Evolutionary conservation across 37 sponge, comb jelly and placozoan genomes (phyloP), one percentile per base, ranked within the genome.

Genomic region (Bolinopsis microptera): DNA sequence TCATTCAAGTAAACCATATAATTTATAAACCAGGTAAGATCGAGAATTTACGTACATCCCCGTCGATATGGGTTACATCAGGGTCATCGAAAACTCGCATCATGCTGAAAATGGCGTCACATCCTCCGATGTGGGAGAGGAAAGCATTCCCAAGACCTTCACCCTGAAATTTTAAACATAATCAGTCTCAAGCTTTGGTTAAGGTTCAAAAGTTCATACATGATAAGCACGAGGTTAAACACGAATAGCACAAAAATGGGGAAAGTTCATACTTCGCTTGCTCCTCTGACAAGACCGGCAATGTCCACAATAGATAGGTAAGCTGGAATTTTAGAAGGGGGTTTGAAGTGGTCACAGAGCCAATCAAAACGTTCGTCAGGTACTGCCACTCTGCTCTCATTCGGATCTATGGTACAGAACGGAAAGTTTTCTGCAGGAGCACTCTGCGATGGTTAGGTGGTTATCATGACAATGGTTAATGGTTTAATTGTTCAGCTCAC

Each of bases 351-450:
- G 41, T 96, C 94, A 72, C 96, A 96, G 30, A 98, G 94, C 93
- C 93, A 96, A 69, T 97, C 96, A 92, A 94, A 98, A 32, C 99
- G 70, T 25, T 69, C 95, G 74, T 98, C 99, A 0, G 99, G 99
- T 23, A 98, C 97, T 31, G 96, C 94, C 8, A 98, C 99, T 23
- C 99, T 96, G 95, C 98, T 98, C 94, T 98, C 97, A 94, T 98
- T 97, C 31, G 97, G 99, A 35, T 98, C 97, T 35, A 98, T 98
- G 39, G 99, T 98, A 94, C 99, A 98, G 96, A 98, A 98, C 18
- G 99, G 99, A 41, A 97, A 98, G 94, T 98, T 98, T 83, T 98
- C 99, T 31, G 99, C 97, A 67, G 99, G 92, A 48, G 93, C 82
- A 68, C 95, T 96, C 92, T 86, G 83, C 31, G 35, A 80, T 24